Evolutionary conservation across 2,113 vertebrate species (phyloP).

Genomic region (Carettochelys insculpta): DNA sequence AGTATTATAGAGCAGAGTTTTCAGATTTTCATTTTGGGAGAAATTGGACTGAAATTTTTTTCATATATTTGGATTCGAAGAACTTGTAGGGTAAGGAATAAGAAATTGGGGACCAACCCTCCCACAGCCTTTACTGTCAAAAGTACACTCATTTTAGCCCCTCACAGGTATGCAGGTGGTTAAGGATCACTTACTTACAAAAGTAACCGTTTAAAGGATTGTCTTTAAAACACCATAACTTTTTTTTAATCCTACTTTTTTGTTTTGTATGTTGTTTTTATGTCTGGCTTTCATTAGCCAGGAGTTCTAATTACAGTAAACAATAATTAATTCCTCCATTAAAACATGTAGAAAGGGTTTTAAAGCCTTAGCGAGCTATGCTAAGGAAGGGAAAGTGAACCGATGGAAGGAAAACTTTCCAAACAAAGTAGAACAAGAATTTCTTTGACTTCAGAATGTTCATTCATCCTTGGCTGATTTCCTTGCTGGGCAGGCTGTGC

Average conservation of each 20-base stretch:
- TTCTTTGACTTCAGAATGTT: background rate
- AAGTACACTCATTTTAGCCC: background rate
- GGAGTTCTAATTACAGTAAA: background rate
- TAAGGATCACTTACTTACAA: background rate
- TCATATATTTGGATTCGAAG: background rate
- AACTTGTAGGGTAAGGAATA: background rate
- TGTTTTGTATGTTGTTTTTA: too few species aligned
- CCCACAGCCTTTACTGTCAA: accelerated
- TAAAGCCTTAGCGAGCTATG: accelerated
- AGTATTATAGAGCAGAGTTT: background rate
- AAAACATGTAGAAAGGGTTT: background rate
- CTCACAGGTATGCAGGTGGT: background rate
- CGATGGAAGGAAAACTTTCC: background rate
- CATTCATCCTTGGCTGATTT: background rate
- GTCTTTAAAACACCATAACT: background rate
- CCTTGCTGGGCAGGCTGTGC: background rate
- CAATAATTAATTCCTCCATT: background rate
- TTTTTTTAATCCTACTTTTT: background rate
- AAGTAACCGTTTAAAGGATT: background rate
- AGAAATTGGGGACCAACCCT: background rate
- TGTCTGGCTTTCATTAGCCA: background rate
- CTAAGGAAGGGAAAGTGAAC: accelerated
- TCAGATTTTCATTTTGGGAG: background rate
- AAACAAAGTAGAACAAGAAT: accelerated
- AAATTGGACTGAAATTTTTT: background rate